phyloP scores from a whole-genome alignment of 2,113 vertebrate genomes.

The Trematomus loennbergii region DNA sequence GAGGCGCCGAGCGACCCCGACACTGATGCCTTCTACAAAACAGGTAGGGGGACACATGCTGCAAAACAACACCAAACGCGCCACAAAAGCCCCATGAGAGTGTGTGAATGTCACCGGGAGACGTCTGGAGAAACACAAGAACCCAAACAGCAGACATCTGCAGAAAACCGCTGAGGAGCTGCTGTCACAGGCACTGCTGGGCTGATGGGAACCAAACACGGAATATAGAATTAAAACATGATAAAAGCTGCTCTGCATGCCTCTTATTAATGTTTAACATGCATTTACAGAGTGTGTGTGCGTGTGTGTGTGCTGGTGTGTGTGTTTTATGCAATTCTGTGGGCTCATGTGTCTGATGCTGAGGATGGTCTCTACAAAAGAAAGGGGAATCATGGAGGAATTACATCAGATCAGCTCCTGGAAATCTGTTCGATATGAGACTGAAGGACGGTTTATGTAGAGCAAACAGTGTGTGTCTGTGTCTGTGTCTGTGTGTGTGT shows the following conservation, averaged over 20 bases:
- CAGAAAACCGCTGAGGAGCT: not conserved
- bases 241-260: not conserved
- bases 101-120: not conserved
- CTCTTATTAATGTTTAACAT: not conserved
- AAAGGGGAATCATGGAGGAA: conserved; percentile 49
- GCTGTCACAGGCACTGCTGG: not conserved
- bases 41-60: conserved; percentile 62
- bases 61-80: not conserved
- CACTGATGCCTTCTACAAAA: conserved; percentile 80
- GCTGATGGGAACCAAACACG: not conserved
- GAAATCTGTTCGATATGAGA: conserved; percentile 11
- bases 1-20: conserved; percentile 79
- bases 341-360: conserved; percentile 51
- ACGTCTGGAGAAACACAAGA: not conserved
- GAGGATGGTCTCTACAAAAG: conserved; percentile 41
- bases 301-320: not conserved
- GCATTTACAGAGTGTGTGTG: not conserved
- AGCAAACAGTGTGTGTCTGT: not conserved
- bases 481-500: conserved; percentile 23
- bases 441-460: not conserved
- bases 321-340: not conserved
- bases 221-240: fast-evolving
- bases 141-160: not conserved
- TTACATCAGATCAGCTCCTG: conserved; percentile 41
- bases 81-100: not conserved